Evolutionary conservation across 2,113 vertebrate species (phyloP).

Genomic region (Onychorhynchus coronatus): DNA sequence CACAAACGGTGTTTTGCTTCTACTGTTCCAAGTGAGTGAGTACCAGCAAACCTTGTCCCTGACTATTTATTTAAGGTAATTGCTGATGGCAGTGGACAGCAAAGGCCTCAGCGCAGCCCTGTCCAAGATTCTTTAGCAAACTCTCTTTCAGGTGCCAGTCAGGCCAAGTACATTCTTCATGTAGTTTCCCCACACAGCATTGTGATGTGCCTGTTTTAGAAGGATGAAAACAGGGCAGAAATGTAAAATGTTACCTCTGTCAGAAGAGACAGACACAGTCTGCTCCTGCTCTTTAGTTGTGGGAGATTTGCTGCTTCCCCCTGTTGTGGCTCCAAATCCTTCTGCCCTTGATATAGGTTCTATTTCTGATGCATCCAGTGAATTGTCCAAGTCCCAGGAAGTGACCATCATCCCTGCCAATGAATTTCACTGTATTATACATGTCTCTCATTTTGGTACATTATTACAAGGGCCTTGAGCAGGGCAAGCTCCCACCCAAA

Average conservation of each 20-base stretch:
- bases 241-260: conserved; percentile 67
- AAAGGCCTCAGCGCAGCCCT: not conserved
- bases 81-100: not conserved
- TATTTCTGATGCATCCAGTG: conserved; percentile 1
- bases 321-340: not conserved
- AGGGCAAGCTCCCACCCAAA: not conserved
- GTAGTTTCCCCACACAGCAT: not conserved
- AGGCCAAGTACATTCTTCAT: not conserved
- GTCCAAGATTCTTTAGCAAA: not conserved
- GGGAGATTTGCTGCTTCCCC: not conserved
- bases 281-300: not conserved
- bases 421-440: not conserved
- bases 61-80: not conserved
- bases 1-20: not conserved
- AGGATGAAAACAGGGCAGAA: not conserved
- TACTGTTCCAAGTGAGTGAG: not conserved
- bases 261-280: conserved; percentile 36
- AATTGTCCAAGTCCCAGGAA: conserved; percentile 80
- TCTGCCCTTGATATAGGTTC: not conserved
- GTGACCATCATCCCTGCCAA: conserved; percentile 74
- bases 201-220: not conserved
- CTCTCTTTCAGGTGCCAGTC: not conserved
- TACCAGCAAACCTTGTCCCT: not conserved
- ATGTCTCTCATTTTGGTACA: not conserved
- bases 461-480: not conserved